Base-by-base conservation (phyloP, 2,888 invertebrate genomes). In the Philonicus albiceps region DNA sequence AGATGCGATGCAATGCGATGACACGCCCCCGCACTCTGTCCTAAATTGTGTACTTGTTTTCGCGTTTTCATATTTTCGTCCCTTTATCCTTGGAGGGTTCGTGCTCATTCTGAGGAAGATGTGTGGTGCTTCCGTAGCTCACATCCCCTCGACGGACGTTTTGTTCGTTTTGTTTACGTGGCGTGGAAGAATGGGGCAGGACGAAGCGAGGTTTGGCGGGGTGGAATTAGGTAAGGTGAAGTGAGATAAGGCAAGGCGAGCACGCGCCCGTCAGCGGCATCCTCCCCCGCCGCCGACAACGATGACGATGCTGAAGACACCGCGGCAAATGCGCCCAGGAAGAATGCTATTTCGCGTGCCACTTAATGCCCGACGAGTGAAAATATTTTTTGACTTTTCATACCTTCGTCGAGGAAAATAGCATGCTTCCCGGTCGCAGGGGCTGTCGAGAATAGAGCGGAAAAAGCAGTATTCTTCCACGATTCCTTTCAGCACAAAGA, bases 301-400 rank as follows among this genome's bases (percentile, higher is more conserved):
- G 27, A 11, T 13, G 72, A n/a, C 16, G 22, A 19, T 3, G 27
- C 6, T 72, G 16, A 19, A 19, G 43, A 43, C 22, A 22, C 22
- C 37, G 31, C 72, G 53, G 83, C 72, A 55, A 81, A 40, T 40
- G 72, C 19, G 40, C 64, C 34, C 31, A 74, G 40, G 19, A 55
- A 73, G 73, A 73, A 72, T 73, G 84, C 73, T 84, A 84, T 40
- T 84, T 40, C 73, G 73, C 31, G 84, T 73, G 73, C 84, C 84
- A 84, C 84, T 84, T 73, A 84, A 73, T 84, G 84, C 73, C 22
- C 37, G 73, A 43, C 19, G n/a, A 84, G 84, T 84, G 72, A 84
- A 84, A 72, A 73, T 84, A 84, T 84, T 84, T 81, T 84, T 84
- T 84, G 84, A 84, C 84, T 84, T 84, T 84, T 84, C 84, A 84